A percentile compares a stretch with the other conserved stretches of the same genome.
Conservation (phyloP, 2,113 vertebrate species). For the Xiphophorus hellerii region DNA sequence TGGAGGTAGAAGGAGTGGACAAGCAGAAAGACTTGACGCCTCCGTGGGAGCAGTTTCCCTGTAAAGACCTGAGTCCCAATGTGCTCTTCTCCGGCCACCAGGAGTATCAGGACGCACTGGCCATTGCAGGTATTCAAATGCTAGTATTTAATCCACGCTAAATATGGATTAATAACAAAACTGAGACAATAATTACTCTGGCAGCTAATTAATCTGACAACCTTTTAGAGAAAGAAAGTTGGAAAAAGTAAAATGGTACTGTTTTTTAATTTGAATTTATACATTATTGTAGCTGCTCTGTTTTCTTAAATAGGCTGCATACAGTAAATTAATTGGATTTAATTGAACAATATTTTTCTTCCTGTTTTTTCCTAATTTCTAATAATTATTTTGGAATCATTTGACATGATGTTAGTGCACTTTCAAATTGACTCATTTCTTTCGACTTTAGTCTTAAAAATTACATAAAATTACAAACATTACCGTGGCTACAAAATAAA, state of each 20-base stretch:
- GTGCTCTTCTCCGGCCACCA: conserved; percentile 96
- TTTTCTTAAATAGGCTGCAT: not conserved
- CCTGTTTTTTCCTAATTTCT: not conserved
- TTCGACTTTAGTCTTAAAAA: not conserved
- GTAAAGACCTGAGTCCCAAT: conserved; percentile 91
- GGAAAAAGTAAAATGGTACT: not conserved
- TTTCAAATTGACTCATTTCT: not conserved
- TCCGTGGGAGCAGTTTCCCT: conserved; percentile 95
- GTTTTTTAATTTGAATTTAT: not conserved
- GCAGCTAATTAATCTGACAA: not conserved
- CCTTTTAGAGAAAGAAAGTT: not conserved
- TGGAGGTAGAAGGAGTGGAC: conserved; percentile 91
- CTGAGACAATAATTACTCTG: not conserved
- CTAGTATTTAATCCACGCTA: not conserved
- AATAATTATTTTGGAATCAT: not conserved
- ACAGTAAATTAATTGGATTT: not conserved
- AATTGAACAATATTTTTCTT: not conserved
- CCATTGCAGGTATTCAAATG: conserved; percentile 83
- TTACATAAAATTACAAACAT: too few relatives aligned
- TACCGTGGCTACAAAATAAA: too few relatives aligned
- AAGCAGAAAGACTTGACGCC: conserved; percentile 93
- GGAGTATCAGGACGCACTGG: conserved; percentile 92
- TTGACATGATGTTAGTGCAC: not conserved
- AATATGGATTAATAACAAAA: not conserved
- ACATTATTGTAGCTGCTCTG: not conserved